Evolutionary conservation across 2,888 invertebrate species (phyloP).

Genomic region (Drosophila cracens): DNA sequence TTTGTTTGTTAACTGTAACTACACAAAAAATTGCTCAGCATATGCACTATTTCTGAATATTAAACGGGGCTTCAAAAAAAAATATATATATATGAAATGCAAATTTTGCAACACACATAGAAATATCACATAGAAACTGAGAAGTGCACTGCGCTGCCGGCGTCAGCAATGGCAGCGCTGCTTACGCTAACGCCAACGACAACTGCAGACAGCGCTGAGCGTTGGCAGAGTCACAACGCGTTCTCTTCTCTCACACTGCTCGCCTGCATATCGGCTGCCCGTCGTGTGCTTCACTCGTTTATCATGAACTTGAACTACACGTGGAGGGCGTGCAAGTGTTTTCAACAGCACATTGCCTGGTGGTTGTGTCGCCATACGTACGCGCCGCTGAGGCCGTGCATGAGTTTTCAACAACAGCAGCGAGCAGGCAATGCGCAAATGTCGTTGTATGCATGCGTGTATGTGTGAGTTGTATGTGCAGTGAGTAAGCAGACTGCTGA

Average conservation of each 20-base stretch:
- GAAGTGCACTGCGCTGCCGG: constrained; percentile 59
- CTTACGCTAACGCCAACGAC: constrained; percentile 31
- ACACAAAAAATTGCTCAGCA: constrained; percentile 8
- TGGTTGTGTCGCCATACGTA: constrained; percentile 21
- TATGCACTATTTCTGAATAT: constrained; percentile 23
- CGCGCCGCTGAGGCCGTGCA: constrained; percentile 67
- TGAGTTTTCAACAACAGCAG: constrained; percentile 62
- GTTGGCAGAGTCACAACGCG: constrained; percentile 25
- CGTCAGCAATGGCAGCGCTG: constrained; percentile 37
- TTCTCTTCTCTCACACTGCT: constrained; percentile 42
- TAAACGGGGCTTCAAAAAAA: constrained; percentile 40
- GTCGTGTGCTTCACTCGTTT: constrained; percentile 56
- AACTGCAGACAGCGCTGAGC: constrained; percentile 35
- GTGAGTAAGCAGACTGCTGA: constrained; percentile 63
- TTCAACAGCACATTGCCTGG: constrained; percentile 66
- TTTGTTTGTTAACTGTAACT: constrained; percentile 32
- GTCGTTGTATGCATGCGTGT: constrained; percentile 20
- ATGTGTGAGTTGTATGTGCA: constrained; percentile 47
- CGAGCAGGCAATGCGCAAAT: constrained; percentile 58
- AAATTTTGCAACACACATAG: constrained; percentile 35
- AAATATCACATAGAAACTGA: constrained; percentile 12
- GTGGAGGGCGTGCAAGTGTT: constrained; percentile 84
- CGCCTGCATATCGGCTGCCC: constrained; percentile 32
- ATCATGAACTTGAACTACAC: constrained; percentile 85
- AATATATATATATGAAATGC: constrained; percentile 56